Evolutionary conservation across 2,888 invertebrate species (phyloP).

Genomic region (Pardosa pseudoannulata): DNA sequence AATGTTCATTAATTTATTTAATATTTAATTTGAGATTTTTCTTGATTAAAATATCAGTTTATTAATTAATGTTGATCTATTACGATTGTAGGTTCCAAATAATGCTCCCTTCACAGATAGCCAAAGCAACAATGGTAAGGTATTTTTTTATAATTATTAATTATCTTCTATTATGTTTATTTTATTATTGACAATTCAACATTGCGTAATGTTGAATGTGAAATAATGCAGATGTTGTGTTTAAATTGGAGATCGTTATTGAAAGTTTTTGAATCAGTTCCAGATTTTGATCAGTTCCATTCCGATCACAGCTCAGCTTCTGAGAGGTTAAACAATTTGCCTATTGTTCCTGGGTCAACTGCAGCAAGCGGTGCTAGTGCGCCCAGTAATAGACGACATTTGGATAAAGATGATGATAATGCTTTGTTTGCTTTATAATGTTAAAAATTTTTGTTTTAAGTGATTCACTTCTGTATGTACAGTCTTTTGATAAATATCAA

Average conservation of each 20-base stretch:
- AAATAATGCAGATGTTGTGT: no score
- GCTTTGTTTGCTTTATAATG: slow-evolving; percentile 62
- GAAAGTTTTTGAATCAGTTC: no score
- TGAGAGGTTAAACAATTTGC: slow-evolving; percentile 33
- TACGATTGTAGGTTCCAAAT: slow-evolving; percentile 32
- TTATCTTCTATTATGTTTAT: no score
- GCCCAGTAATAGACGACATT: slow-evolving; percentile 41
- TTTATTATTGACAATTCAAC: no score
- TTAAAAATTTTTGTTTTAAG: not conserved
- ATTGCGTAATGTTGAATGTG: no score
- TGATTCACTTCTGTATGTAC: not conserved
- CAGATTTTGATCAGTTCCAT: slow-evolving; percentile 17
- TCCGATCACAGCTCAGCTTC: slow-evolving; percentile 11
- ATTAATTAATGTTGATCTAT: no score
- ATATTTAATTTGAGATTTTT: no score
- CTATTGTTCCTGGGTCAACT: slow-evolving; percentile 36
- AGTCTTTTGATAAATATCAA: not conserved
- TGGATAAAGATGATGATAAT: slow-evolving; percentile 66
- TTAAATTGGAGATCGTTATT: no score
- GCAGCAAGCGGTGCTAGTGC: slow-evolving; percentile 28
- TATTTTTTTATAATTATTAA: no score
- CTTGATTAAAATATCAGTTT: no score
- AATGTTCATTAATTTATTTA: no score
- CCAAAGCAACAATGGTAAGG: slow-evolving; percentile 42
- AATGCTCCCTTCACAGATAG: slow-evolving; percentile 34